These are phyloP conservation scores for Phyllopteryx taeniolatus DNA, from an alignment of 2,113 vertebrate genomes.

Conservation along the genomic window DNA sequence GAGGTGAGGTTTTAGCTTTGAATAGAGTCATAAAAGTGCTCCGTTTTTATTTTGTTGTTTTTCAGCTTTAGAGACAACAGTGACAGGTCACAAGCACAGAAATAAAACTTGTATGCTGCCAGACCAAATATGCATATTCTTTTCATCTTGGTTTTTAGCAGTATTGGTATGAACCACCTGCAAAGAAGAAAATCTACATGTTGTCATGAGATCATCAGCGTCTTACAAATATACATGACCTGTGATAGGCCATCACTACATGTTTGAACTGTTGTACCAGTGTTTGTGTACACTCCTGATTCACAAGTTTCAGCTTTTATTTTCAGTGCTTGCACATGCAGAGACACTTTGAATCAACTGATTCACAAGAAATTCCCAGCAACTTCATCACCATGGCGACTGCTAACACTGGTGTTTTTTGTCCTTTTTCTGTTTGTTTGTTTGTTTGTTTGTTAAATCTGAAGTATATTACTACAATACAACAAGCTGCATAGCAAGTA, in stretches of 20 bases:
- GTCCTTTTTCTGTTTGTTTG: too few relatives aligned
- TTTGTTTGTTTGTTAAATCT: background rate
- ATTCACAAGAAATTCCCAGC: constrained; percentile 11
- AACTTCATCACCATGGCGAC: background rate
- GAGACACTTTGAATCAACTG: constrained; percentile 11
- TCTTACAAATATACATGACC: background rate
- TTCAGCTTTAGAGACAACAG: too few relatives aligned
- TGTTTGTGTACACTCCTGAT: constrained; percentile 27
- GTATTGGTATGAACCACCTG: background rate
- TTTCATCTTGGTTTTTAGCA: background rate
- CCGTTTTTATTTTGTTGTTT: too few relatives aligned
- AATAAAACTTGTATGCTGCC: background rate
- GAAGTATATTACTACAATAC: background rate
- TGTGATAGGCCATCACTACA: background rate
- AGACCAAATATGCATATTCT: background rate
- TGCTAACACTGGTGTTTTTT: background rate
- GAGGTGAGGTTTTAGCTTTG: too few relatives aligned
- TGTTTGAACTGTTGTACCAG: background rate
- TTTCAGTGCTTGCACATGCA: background rate
- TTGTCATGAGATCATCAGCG: too few relatives aligned
- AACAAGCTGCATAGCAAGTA: background rate
- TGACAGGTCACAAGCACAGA: too few relatives aligned
- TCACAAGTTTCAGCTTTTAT: constrained; percentile 32
- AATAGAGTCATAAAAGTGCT: too few relatives aligned
- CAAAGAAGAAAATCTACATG: background rate